Base-by-base conservation (phyloP, 2,113 vertebrate species). In the Oenanthe oenanthe region DNA sequence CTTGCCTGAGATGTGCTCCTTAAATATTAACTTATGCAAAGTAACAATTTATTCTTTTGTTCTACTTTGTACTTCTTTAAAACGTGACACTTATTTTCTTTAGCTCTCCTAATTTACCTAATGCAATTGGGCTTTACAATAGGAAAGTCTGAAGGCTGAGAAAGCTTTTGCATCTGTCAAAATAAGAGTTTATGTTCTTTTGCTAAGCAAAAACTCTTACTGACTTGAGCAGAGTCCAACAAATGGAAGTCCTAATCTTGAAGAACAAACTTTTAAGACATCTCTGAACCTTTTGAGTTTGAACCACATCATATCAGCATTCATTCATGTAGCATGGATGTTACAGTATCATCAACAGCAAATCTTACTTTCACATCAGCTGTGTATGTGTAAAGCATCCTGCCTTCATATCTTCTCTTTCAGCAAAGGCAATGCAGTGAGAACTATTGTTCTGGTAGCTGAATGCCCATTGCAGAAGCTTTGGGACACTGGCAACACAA, bases 1-100 rank as follows among this genome's bases (percentile, higher is more conserved):
- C 29, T 95, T 94, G 51, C 51, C 62, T 48, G 24, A 61, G 57
- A 65, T 25, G 25, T 31, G 9, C 40, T 88, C 81, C 76, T 91
- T 93, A 63, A 73, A 94, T 84, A 80, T 60, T 94, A 97, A 94
- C 48, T 96, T 88, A 81, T 19, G 66, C 84, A 93, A 65, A 58
- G 58, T 82, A 97, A 83, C 67, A 93, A 84, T 95, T 92, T 84
- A 65, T 85, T 88, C 67, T 83, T 85, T 65, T 54, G 66, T 73
- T 90, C 63, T 77, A 20, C 43, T 89, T 92, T 54, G 13, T 71
- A 66, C 58, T 73, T 58, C 58, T 94, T 91, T 83, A 93, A 96
- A 96, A 93, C 36, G 53, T 26, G 28, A 89, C 84, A 50, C 51
- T 92, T 81, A 32, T 88, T 95, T 95, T 92, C 71, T 89, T 80